phyloP scores from a whole-genome alignment of 1,140 invertebrate genomes.

The Procambarus virginalis region DNA sequence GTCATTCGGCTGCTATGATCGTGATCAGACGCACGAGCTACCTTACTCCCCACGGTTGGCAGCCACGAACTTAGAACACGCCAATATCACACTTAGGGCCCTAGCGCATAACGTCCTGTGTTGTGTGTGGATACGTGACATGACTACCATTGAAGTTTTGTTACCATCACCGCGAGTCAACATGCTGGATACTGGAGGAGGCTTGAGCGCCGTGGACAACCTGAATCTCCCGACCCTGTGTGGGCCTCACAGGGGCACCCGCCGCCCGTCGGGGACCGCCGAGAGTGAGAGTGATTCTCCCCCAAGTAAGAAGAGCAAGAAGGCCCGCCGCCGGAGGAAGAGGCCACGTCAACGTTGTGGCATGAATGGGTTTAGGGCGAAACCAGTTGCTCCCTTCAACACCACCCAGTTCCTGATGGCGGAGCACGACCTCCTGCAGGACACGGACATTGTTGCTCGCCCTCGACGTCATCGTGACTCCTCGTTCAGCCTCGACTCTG shows the following conservation, averaged over 20 bases:
- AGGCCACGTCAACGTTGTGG: conserved; percentile 23
- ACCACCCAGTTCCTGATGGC: conserved; percentile 70
- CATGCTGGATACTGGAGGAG: conserved; percentile 34
- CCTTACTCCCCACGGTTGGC: conserved; percentile 44
- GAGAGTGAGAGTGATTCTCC: conserved; percentile 68
- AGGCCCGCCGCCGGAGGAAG: conserved; percentile 63
- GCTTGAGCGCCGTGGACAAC: conserved; percentile 14
- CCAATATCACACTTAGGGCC: conserved; percentile 59
- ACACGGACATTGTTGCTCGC: conserved; percentile 54
- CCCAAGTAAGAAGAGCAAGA: conserved; percentile 65
- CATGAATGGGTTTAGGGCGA: conserved; percentile 40
- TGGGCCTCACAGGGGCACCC: conserved; percentile 43
- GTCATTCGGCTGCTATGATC: conserved; percentile 70
- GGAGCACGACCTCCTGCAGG: conserved; percentile 67
- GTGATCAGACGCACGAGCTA: conserved; percentile 53
- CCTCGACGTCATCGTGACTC: conserved; percentile 78
- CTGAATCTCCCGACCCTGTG: conserved; percentile 13
- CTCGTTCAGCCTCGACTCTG: conserved; percentile 87
- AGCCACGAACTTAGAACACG: conserved; percentile 59
- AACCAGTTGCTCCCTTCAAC: conserved; percentile 69
- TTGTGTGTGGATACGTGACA: conserved; percentile 56
- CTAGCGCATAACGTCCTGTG: conserved; percentile 48
- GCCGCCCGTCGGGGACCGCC: conserved; percentile 55
- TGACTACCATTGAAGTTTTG: conserved; percentile 47
- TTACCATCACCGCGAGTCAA: conserved; percentile 54